A percentile compares a stretch with the other conserved stretches of the same genome.
These are phyloP conservation scores for Grammomys dolichurus DNA, from an alignment of 2,113 vertebrate genomes.

Conservation along the genomic window DNA sequence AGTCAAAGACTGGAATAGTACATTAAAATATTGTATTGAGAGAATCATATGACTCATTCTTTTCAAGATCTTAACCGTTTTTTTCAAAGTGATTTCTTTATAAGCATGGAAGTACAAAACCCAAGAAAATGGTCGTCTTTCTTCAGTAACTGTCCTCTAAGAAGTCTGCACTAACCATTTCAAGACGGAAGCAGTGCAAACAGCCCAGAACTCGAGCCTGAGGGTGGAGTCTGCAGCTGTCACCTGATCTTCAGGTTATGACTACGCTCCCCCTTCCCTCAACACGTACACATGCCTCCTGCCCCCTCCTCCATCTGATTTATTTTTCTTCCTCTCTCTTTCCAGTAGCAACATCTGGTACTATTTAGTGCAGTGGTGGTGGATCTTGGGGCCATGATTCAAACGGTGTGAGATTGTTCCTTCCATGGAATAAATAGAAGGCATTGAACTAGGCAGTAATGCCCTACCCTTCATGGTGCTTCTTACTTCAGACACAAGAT, in stretches of 20 bases:
- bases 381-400: background rate
- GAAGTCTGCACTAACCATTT: background rate
- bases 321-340: background rate
- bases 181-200: background rate
- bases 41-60: background rate
- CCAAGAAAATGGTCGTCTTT: background rate
- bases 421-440: background rate
- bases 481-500: background rate
- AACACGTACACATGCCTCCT: no score
- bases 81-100: background rate
- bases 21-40: background rate
- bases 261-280: no score
- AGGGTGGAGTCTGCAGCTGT: fast-evolving
- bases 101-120: background rate
- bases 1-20: background rate
- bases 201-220: background rate
- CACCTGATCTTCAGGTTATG: fast-evolving
- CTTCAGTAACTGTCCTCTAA: background rate
- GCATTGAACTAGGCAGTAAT: background rate
- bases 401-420: conserved; percentile 2
- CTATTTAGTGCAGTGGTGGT: background rate
- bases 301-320: no score
- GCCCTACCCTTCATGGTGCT: background rate
- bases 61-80: background rate
- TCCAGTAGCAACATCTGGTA: background rate